Evolutionary conservation across 1,140 invertebrate genomes (phyloP), one percentile per base, ranked within the genome.

Genomic region (Drosophila kepulauana): DNA sequence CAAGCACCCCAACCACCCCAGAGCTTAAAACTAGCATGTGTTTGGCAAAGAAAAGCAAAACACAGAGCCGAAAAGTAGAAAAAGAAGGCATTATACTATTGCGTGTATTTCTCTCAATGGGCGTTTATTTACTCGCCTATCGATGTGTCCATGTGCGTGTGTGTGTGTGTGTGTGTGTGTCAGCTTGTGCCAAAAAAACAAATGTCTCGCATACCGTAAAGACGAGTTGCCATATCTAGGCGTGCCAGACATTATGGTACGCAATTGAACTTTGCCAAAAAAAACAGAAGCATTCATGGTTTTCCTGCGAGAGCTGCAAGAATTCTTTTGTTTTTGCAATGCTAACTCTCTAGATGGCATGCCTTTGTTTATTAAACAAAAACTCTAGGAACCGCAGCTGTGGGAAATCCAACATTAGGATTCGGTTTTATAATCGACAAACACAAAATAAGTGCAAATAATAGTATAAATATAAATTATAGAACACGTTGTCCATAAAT

Each of bases 131-230:
- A 67, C 70, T 38, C 20, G 51, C 13, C 30, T 25, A 0, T 20
- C n/a, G 16, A 16, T 38, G 45, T 35, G 15, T 20, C 10, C 15
- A 5, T 10, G 46, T 8, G 38, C 20, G 33, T 15, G 5, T 35
- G 15, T 35, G 4, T 41, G 43, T 1, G 8, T 68, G 15, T 49
- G 45, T 43, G 8, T 33, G 11, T 38, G 45, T 51, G 15, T 52
- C 35, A 5, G 16, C 15, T 8, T 61, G 43, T 59, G 66, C 35
- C 48, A 71, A 65, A 71, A 43, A 43, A 62, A 69, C 20, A 43
- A 25, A 49, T 72, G 57, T 58, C 13, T 41, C 8, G 6, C 10
- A 72, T 72, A 72, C 69, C 69, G 69, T 66, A 72, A 51, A 43
- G 45, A 16, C 52, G 25, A 38, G 20, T 41, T 51, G 57, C 30